A percentile compares a stretch with the other conserved stretches of the same genome.
These are phyloP conservation scores for Hyphantria cunea DNA, from an alignment of 1,140 invertebrate species.

Conservation along the genomic window DNA sequence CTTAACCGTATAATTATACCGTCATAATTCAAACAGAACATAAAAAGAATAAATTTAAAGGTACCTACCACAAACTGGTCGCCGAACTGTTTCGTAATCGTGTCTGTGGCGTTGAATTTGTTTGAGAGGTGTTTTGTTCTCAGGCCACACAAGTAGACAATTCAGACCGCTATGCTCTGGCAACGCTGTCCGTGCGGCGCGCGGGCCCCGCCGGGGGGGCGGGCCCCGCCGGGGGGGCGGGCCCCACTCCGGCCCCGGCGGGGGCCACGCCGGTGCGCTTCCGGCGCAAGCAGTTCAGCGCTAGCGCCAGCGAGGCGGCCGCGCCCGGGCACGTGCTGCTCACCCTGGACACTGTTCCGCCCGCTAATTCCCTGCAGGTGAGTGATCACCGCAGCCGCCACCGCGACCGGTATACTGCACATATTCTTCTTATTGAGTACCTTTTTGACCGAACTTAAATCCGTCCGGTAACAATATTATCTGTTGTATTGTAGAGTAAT, in stretches of 20 bases:
- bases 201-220: slow-evolving; percentile 71
- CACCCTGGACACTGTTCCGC: slow-evolving; percentile 83
- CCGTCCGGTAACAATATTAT: too few species aligned
- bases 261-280: slow-evolving; percentile 82
- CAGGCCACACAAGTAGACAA: slow-evolving; percentile 94
- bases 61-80: too few species aligned
- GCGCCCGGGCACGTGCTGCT: slow-evolving; percentile 87
- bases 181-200: slow-evolving; percentile 87
- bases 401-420: too few species aligned
- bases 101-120: too few species aligned
- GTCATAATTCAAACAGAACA: too few species aligned
- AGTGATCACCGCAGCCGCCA: too few species aligned
- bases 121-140: slow-evolving; percentile 8
- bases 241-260: slow-evolving; percentile 83
- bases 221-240: too few species aligned
- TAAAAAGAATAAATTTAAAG: too few species aligned
- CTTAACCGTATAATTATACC: too few species aligned
- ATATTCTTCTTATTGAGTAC: too few species aligned
- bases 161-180: slow-evolving; percentile 91
- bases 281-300: slow-evolving; percentile 87
- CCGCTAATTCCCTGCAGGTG: slow-evolving; percentile 69
- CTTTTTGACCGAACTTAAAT: too few species aligned
- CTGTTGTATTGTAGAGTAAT: slow-evolving; percentile 13
- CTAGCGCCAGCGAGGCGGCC: slow-evolving; percentile 89
- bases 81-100: too few species aligned